Base-by-base conservation (phyloP, 2,113 vertebrate species). In the Menura novaehollandiae region DNA sequence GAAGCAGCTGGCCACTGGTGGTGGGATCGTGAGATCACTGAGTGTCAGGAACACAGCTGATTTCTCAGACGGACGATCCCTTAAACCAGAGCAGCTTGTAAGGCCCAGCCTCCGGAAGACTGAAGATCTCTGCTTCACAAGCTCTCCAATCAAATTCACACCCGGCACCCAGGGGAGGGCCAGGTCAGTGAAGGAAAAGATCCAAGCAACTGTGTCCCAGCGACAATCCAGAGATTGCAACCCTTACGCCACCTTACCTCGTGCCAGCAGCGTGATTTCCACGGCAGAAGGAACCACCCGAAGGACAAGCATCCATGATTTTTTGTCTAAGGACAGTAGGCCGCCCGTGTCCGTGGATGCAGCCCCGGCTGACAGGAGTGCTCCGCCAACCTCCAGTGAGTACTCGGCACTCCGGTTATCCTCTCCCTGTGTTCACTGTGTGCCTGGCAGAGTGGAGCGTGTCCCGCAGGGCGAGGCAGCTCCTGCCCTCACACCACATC, bases 211-310 rank as follows among this genome's bases (percentile, higher is more conserved):
- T 26, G 79, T 95, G 71, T 95, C 97, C 39, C 95, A 98, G 81
- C 98, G 97, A 93, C 98, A 97, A 98, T 96, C 98, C 93, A 98
- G 98, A 98, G 97, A 98, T 95, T 98, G 95, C 95, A 98, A 98
- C 47, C 97, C 97, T 26, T 99, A 98, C 33, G 98, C 98, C 88
- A 98, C 97, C n/a, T 98, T 99, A 97, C 99, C 99, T 91, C 98
- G 99, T 11, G 99, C 99, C 91, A 99, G 99, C 98, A 99, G 98
- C 27, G 99, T 99, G 85, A 99, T 99, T 95, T 99, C 99, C 95
- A 99, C 99, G 1, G 99, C 99, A 0, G 99, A 99, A 97, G 99
- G 99, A 79, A 98, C 98, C 91, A 99, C 98, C 6, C 98, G 99
- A 76, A 99, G 99, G 96, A 99, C 99, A 71, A 99, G 99, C 98